Base-by-base conservation (phyloP, 2,888 invertebrate genomes). In the Buathra laborator region DNA sequence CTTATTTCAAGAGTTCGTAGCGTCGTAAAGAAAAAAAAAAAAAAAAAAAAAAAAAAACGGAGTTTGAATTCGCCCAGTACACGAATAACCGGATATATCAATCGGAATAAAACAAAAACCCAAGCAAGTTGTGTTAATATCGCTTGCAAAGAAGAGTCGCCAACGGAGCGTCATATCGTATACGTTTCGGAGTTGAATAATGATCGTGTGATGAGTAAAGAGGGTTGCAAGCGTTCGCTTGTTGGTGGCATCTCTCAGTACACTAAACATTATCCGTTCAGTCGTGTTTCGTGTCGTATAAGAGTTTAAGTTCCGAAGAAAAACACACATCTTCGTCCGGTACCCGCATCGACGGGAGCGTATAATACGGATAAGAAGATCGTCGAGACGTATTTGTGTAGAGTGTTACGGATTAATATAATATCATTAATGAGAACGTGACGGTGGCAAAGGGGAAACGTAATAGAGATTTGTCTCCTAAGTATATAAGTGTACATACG, bases 221-320 rank as follows among this genome's bases (percentile, higher is more conserved):
- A 74, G 74, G 74, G 74, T 74, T 46, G 62, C 32, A n/a, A 62
- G 62, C 48, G 74, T n/a, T 29, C 44, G 59, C 44, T 59, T 5
- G 72, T 59, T 3, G 59, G 24, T 44, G 43, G 72, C 19, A 24
- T 10, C 32, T 4, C 59, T 29, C 59, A n/a, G 14, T 44, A 44
- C 10, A 72, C 29, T 44, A 43, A 1, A 43, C 56, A 44, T 43
- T 59, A 56, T 56, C 56, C 43, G 56, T 43, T 72, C 44, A 56
- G 32, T 59, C 43, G 71, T 56, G 56, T 59, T 43, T 72, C 56
- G 56, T 44, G 56, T 72, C 44, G 44, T 44, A 24, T 43, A 7
- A 59, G 56, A 72, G 56, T 37, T 37, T 37, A 12, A 62, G 62
- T 43, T 72, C 56, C 24, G 43, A 43, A 72, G n/a, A 24, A 5